phyloP scores from a whole-genome alignment of 2,888 invertebrate genomes.

The Sepiola atlantica region DNA sequence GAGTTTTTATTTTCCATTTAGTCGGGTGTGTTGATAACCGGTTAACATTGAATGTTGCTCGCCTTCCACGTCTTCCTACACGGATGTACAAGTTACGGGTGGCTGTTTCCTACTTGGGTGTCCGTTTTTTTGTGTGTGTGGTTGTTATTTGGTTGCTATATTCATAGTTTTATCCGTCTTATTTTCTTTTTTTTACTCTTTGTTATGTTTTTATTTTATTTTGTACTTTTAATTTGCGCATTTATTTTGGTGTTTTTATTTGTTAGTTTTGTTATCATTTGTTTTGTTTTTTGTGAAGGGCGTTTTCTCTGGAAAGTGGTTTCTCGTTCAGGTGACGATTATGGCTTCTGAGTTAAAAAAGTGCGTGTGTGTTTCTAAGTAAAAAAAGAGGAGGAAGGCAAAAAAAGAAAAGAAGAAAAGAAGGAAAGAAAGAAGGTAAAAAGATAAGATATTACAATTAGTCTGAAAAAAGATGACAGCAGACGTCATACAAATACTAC shows the following conservation, averaged over 20 bases:
- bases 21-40: neutral
- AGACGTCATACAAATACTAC: too few species aligned
- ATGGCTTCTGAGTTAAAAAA: neutral
- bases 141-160: too few species aligned
- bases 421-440: neutral
- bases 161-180: neutral
- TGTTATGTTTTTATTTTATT: neutral
- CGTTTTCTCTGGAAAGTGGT: neutral
- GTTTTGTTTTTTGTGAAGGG: neutral
- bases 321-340: neutral
- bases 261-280: too few species aligned
- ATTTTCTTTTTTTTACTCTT: neutral
- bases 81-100: neutral
- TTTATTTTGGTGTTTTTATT: neutral
- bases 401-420: neutral
- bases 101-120: neutral
- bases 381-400: neutral
- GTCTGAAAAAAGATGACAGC: too few species aligned
- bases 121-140: too few species aligned
- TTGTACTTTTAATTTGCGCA: neutral
- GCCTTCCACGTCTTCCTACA: neutral
- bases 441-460: too few species aligned
- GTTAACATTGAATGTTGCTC: neutral
- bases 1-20: constrained; percentile 16
- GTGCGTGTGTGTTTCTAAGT: neutral